Evolutionary conservation across 2,888 invertebrate species (phyloP).

Genomic region (Drosophila nigricruria): DNA sequence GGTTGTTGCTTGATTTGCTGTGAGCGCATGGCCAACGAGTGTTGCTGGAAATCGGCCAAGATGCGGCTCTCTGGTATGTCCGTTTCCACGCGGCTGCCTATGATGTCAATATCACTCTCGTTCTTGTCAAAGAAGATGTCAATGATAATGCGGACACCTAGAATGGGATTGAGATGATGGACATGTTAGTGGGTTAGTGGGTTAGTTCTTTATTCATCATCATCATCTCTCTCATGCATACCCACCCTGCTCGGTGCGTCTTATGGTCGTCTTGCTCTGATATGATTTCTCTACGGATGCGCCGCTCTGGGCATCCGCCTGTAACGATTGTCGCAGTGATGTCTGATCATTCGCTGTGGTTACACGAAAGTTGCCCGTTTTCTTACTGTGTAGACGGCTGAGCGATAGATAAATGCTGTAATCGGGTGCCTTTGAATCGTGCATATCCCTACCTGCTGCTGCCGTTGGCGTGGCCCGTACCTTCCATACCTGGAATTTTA

Average conservation of each 20-base stretch:
- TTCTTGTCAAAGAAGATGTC: conserved; percentile 82
- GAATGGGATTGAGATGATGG: not conserved
- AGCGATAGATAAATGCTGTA: not conserved
- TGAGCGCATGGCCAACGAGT: conserved; percentile 48
- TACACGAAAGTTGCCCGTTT: conserved; percentile 41
- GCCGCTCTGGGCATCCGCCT: conserved; percentile 8
- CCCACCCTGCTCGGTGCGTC: conserved; percentile 81
- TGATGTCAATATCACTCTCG: conserved; percentile 72
- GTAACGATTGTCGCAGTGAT: conserved; percentile 30
- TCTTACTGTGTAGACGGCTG: conserved; percentile 11
- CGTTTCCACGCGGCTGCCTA: conserved; percentile 83
- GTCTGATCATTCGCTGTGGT: conserved; percentile 39
- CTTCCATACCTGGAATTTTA: conserved; percentile 23
- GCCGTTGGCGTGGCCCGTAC: conserved; percentile 7
- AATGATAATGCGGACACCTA: conserved; percentile 84
- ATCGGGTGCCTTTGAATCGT: not conserved
- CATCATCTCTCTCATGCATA: no score
- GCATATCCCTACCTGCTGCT: conserved; percentile 1
- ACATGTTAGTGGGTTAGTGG: no score
- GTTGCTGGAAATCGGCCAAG: conserved; percentile 82
- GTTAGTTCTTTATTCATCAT: no score
- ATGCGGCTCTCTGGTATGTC: conserved; percentile 84
- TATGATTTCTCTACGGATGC: conserved; percentile 69
- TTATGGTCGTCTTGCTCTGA: conserved; percentile 83
- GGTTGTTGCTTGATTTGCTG: conserved; percentile 22